Evolutionary conservation across 2,113 vertebrate genomes (phyloP).

Genomic region (Harpagus bidentatus): DNA sequence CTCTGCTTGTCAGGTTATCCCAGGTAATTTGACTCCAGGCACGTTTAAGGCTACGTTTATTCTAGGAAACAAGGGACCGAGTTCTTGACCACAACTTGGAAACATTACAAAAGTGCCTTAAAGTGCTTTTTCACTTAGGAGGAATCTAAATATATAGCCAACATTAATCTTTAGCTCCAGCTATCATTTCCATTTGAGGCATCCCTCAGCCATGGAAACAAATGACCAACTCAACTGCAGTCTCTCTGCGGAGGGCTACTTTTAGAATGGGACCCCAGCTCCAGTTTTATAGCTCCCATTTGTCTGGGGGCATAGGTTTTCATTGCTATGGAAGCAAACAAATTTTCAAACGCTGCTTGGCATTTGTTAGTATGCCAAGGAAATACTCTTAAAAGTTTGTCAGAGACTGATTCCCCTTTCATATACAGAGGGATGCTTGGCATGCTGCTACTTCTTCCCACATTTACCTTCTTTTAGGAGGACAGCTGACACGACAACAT

Average conservation of each 20-base stretch:
- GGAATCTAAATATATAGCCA: conserved; percentile 1
- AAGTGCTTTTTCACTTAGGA: neutral
- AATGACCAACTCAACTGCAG: neutral
- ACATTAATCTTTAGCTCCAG: neutral
- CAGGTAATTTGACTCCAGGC: neutral
- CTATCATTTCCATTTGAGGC: conserved; percentile 6
- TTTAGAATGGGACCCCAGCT: neutral
- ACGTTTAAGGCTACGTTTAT: neutral
- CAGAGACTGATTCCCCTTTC: neutral
- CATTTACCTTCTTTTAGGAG: conserved; percentile 27
- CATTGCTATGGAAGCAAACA: conserved; percentile 31
- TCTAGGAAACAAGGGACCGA: neutral
- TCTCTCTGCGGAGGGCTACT: neutral
- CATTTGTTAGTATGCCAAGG: neutral
- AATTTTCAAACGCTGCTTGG: neutral
- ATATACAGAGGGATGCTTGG: neutral
- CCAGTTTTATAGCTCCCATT: conserved; percentile 10
- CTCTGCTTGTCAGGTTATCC: neutral
- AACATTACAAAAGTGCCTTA: neutral
- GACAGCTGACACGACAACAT: neutral
- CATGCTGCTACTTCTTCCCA: conserved; percentile 18
- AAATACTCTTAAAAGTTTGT: neutral
- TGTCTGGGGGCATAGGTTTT: neutral
- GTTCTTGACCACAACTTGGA: neutral
- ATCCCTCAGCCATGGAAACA: neutral